Evolutionary conservation across 2,888 invertebrate genomes (phyloP), one percentile per base, ranked within the genome.

Genomic region (Adineta ricciae): DNA sequence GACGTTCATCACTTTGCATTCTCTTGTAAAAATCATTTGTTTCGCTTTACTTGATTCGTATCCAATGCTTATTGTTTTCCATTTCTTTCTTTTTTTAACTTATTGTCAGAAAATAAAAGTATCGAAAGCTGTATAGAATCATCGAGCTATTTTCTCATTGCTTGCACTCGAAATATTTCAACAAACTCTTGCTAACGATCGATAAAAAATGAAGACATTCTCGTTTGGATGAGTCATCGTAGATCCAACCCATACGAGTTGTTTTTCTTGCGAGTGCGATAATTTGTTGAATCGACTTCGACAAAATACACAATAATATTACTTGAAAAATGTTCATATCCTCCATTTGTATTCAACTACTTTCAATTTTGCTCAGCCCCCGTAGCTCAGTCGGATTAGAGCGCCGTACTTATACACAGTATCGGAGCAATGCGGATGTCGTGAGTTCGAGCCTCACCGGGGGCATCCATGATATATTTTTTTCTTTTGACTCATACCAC

Each of bases 321-420:
- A 64, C 19, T 64, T 64, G 7, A 32, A 4, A 1, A 3, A 2
- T 16, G 14, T 64, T 64, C 16, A 36, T 2, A 4, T 32, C 32
- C 0, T 64, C 32, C 7, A 64, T 64, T 9, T 64, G 5, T 32
- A 32, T 16, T 7, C 0, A 27, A 16, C 4, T 5, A 9, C 0
- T 0, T 19, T 5, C 14, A 32, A 3, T 19, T 16, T 4, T 36
- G 1, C 4, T 32, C 16, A 64, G 78, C 78, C 78, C 78, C 78
- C 41, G 78, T 78, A 78, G 41, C 78, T 78, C 78, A 41, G 78
- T 41, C n/a, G 78, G 78, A 32, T 41, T 41, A 78, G 78, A 78
- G 78, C 41, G 78, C 78, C 78, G 78, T 78, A 78, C 78, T 78
- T 78, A 78, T 78, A 78, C 78, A 78, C 78, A 78, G 78, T 78